Evolutionary conservation across 1,140 invertebrate genomes (phyloP).

Genomic region (Hirudo medicinalis): DNA sequence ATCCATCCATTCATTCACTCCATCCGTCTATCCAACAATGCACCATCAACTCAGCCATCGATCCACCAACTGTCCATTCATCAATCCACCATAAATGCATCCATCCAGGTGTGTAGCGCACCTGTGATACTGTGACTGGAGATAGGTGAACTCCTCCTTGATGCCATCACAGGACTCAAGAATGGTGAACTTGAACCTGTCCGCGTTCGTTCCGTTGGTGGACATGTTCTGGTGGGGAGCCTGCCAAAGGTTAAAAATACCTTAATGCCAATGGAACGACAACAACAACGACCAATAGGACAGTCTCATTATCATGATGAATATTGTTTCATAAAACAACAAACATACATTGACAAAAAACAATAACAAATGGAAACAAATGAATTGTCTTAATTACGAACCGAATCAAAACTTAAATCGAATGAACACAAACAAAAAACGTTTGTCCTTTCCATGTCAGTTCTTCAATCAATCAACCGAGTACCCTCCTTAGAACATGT

Average conservation of each 20-base stretch:
- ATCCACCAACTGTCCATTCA: background rate
- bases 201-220: background rate
- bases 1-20: background rate
- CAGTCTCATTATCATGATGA: background rate
- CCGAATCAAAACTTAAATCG: no score
- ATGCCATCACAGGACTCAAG: conserved; percentile 90
- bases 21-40: background rate
- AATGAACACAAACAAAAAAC: no score
- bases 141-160: conserved; percentile 95
- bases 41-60: background rate
- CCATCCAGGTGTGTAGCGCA: background rate
- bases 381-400: no score
- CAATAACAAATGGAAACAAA: no score
- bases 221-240: background rate
- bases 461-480: no score
- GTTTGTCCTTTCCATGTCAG: no score
- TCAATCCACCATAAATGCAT: no score
- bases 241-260: background rate
- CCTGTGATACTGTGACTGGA: conserved; percentile 91
- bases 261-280: no score
- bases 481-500: no score
- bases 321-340: no score
- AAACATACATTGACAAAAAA: no score
- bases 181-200: conserved; percentile 78
- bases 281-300: background rate